Base-by-base conservation (phyloP, 2,888 invertebrate species). In the Lycaena phlaeas region DNA sequence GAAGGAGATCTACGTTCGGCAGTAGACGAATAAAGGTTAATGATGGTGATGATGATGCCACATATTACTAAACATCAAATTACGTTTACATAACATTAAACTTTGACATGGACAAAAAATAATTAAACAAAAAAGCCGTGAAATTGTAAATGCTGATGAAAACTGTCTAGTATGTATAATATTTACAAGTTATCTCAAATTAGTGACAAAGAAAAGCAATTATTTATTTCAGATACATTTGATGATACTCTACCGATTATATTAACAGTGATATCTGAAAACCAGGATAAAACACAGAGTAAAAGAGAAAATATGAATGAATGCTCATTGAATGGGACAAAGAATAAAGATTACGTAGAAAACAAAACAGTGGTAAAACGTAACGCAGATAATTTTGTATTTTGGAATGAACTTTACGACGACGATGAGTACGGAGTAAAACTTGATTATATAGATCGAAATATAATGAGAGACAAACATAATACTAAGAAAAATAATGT, bases 391-490 rank as follows among this genome's bases (percentile, higher is more conserved):
- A 68, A 70, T 48, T 42, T 70, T 0, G 64, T 75, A 40, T 72
- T 70, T 41, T 81, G 81, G 81, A 71, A 74, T 15, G 74, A 78
- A 38, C 53, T 81, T 0, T 81, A 81, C 22, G 78, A 82, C 17
- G 49, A 51, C 11, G 74, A 78, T 2, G 81, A 81, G 28, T 77
- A 81, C 34, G 82, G 77, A 0, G 49, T 75, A 0, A 59, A 63
- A 41, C 17, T 52, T 1, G 71, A 58, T 40, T 49, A 57, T 37
- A 27, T 64, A 1, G 71, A 74, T 1, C 70, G 71, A 1, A 57
- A 60, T 27, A 45, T 55, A 1, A 10, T 57, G 1, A 53, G 56
- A 27, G 60, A 58, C 2, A 68, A 66, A 36, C 53, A 61, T 45
- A 45, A 56, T 7, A 51, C 52, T 3, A 53, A 48, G 5, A 59